phyloP scores from a whole-genome alignment of 2,797 vertebrate genomes.

The Uromys caudimaculatus region DNA sequence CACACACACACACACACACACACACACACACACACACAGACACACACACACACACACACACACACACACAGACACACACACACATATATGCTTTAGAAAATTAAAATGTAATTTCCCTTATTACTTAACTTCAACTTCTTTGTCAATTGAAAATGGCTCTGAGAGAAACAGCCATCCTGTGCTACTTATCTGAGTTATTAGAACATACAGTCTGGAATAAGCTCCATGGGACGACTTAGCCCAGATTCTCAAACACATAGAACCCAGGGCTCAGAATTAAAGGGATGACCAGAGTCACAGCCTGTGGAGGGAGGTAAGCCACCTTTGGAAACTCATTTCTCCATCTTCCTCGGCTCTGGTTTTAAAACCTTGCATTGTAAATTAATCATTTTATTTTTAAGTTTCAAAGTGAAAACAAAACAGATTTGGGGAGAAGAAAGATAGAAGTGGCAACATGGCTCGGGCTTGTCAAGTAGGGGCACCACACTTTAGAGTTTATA shows the following conservation, averaged over 20 bases:
- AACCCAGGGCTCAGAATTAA: background rate
- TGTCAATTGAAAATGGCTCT: slow-evolving; percentile 64
- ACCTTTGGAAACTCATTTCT: background rate
- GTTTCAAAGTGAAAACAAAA: background rate
- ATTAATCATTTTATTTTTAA: background rate
- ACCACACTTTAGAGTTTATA: background rate
- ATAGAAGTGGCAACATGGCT: background rate
- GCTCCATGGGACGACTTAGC: slow-evolving; percentile 10
- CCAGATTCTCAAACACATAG: background rate
- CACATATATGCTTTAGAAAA: slow-evolving; percentile 55
- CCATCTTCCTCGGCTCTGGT: background rate
- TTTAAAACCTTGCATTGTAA: background rate
- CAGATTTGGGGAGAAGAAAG: background rate
- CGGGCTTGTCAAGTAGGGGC: background rate
- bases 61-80: no score
- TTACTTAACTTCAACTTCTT: slow-evolving; percentile 62
- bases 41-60: no score
- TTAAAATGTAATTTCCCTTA: slow-evolving; percentile 26
- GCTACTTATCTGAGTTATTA: background rate
- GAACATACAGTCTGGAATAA: background rate
- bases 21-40: no score
- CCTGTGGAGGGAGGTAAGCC: background rate
- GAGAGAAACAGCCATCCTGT: background rate
- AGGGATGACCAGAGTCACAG: background rate
- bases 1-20: no score